Base-by-base conservation (phyloP, 1,140 invertebrate species). In the Eubasilissa regina region DNA sequence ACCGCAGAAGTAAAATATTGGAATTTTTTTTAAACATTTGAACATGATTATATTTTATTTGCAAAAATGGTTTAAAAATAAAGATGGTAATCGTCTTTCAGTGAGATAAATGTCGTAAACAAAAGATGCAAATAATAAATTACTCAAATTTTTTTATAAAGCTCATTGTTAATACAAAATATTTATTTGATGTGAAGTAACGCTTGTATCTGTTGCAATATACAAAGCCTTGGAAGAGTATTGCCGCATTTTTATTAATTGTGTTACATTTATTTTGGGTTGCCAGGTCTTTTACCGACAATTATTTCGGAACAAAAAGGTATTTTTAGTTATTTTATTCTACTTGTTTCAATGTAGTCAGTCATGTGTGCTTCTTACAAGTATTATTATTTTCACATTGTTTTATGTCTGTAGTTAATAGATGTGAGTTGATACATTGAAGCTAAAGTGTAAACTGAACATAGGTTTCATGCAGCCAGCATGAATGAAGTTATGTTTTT, bases 221-320 rank as follows among this genome's bases (percentile, higher is more conserved):
- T 35, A 10, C 8, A 43, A 44, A 60, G 44, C 55, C 21, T 62
- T 25, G 17, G 9, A 58, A 21, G 55, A 58, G 9, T 78, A 45
- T 73, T 51, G 58, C 72, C 77, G 47, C 58, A 35, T 51, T 62
- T 35, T 47, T 60, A 75, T 72, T 75, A 75, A 78, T 70, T 81
- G 64, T 72, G 17, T 82, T 66, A 74, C 79, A 78, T 84, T 84
- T 83, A 79, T 75, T 79, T 83, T 81, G 55, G 75, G 70, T 75
- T 80, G 82, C 80, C 66, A 83, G 80, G 81, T 77, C 81, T 84
- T 77, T 80, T 79, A 78, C 81, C 58, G 77, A 83, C 72, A 76
- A 80, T 78, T 80, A 72, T 83, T 80, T 83, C 79, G 78, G 81
- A 64, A 83, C 51, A 25, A 83, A 72, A 78, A 83, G 81, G 81